Evolutionary conservation across 2,113 vertebrate species (phyloP).

Genomic region (Nymphicus hollandicus): DNA sequence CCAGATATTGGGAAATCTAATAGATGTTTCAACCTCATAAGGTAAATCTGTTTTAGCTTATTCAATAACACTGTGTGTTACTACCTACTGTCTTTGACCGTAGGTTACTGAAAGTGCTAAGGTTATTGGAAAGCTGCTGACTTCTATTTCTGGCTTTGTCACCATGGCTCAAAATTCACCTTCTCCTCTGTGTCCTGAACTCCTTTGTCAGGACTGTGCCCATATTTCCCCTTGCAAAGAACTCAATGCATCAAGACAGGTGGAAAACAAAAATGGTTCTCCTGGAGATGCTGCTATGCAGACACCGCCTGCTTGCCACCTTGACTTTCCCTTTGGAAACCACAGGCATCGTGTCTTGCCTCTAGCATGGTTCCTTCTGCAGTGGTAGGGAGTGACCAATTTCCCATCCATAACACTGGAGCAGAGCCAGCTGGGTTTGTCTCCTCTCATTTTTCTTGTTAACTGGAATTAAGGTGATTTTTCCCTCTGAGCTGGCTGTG

Average conservation of each 20-base stretch:
- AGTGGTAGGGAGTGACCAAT: not conserved
- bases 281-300: not conserved
- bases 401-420: not conserved
- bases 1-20: not conserved
- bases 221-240: not conserved
- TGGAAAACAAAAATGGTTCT: not conserved
- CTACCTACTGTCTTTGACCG: not conserved
- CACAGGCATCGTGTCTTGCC: not conserved
- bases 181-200: not conserved
- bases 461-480: constrained; percentile 22
- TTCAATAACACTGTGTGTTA: not conserved
- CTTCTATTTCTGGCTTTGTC: not conserved
- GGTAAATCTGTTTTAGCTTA: not conserved
- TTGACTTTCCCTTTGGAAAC: not conserved
- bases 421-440: not conserved
- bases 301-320: not conserved
- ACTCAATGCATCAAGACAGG: not conserved
- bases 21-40: not conserved
- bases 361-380: not conserved
- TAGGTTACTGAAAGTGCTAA: not conserved
- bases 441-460: not conserved
- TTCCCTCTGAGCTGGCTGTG: not conserved
- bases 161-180: not conserved
- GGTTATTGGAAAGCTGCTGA: not conserved
- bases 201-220: not conserved